phyloP scores from a whole-genome alignment of 2,113 vertebrate genomes.

The Aegithalos caudatus region DNA sequence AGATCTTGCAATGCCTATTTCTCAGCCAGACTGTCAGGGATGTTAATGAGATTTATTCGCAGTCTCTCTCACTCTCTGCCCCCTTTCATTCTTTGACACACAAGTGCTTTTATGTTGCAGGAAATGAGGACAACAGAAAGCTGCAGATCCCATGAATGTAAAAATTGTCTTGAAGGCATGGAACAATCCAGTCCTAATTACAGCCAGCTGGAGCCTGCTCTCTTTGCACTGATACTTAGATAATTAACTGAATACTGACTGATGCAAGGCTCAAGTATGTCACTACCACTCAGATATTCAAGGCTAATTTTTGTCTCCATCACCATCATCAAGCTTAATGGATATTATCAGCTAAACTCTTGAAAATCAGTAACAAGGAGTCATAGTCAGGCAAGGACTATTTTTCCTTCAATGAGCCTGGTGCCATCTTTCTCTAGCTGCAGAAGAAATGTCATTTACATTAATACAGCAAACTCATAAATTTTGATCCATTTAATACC shows the following conservation, averaged over 20 bases:
- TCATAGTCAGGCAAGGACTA: neutral
- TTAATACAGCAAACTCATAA: neutral
- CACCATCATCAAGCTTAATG: neutral
- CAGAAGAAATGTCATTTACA: neutral
- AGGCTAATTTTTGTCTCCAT: slow-evolving; percentile 5
- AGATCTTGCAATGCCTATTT: neutral
- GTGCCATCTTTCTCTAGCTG: neutral
- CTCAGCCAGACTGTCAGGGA: neutral
- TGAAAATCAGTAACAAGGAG: neutral
- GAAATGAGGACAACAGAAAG: slow-evolving; percentile 59
- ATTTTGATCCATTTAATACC: neutral
- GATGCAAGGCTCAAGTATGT: slow-evolving; percentile 1
- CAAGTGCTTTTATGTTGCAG: slow-evolving; percentile 43
- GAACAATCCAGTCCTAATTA: slow-evolving; percentile 65
- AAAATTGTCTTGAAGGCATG: slow-evolving; percentile 45
- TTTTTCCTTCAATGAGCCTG: neutral
- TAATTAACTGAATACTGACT: slow-evolving; percentile 50
- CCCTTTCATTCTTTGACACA: slow-evolving; percentile 25
- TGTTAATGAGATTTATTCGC: neutral
- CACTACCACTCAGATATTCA: neutral
- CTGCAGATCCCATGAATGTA: slow-evolving; percentile 46
- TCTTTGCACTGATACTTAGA: slow-evolving; percentile 20
- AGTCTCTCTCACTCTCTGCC: neutral
- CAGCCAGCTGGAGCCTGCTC: slow-evolving; percentile 48
- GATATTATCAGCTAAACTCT: neutral